These are phyloP conservation scores for Xiphophorus birchmanni DNA, from an alignment of 2,797 vertebrate species.

Conservation along the genomic window DNA sequence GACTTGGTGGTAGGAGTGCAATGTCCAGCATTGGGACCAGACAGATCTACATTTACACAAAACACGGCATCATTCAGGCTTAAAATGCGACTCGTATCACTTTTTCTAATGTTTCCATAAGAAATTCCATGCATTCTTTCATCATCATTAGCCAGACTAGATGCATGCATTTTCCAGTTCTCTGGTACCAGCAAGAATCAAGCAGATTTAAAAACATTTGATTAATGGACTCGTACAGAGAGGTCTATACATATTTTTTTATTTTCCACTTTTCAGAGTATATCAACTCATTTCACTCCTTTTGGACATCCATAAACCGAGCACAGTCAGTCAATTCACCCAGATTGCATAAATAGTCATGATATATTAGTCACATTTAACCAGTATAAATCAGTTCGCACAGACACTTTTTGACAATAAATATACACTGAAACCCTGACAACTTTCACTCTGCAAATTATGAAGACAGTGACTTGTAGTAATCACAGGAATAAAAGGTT, in stretches of 20 bases:
- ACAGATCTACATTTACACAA: neutral
- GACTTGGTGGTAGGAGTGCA: neutral
- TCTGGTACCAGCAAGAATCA: neutral
- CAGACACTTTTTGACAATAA: conserved; percentile 72
- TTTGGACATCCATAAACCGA: conserved; percentile 54
- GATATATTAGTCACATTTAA: conserved; percentile 63
- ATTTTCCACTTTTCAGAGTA: conserved; percentile 61
- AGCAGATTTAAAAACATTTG: neutral
- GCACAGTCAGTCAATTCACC: conserved; percentile 69
- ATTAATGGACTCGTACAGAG: conserved; percentile 11
- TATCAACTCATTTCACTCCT: conserved; percentile 50
- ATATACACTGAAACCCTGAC: conserved; percentile 71
- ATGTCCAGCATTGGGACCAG: neutral
- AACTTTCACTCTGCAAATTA: conserved; percentile 82
- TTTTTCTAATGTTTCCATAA: neutral
- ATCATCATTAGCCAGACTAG: neutral
- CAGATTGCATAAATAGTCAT: conserved; percentile 73
- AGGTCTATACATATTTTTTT: conserved; percentile 56
- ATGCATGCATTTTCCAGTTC: neutral
- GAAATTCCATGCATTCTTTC: neutral
- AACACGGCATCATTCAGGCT: too few species aligned
- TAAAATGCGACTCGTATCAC: neutral
- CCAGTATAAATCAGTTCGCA: conserved; percentile 65
- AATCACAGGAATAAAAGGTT: conserved; percentile 80
- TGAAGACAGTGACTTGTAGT: conserved; percentile 67